These are phyloP conservation scores for Torymus texanus DNA, from an alignment of 2,888 invertebrate genomes.

Conservation along the genomic window DNA sequence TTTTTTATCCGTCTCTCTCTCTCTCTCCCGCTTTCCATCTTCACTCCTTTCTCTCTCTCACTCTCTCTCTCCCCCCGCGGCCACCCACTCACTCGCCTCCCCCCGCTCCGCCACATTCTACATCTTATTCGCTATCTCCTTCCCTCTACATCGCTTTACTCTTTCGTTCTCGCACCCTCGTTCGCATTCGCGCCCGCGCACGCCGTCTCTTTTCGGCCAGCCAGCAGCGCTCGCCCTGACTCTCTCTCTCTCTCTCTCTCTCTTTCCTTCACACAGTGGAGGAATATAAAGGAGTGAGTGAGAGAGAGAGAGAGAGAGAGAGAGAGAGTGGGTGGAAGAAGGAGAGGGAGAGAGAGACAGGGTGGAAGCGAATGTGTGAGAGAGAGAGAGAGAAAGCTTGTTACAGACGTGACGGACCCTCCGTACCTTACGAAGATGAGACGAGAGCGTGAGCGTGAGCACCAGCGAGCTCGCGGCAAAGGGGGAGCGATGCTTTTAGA, in stretches of 20 bases:
- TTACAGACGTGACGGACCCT: slow-evolving; percentile 75
- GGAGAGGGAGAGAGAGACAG: slow-evolving; percentile 43
- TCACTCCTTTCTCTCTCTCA: slow-evolving; percentile 40
- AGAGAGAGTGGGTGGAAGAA: slow-evolving; percentile 49
- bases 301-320: slow-evolving; percentile 46
- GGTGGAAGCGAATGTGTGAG: slow-evolving; percentile 40
- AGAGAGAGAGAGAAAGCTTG: slow-evolving; percentile 64
- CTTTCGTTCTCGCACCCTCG: slow-evolving; percentile 36
- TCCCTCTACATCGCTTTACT: slow-evolving; percentile 49
- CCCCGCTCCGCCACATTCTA: slow-evolving; percentile 65
- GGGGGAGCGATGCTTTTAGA: slow-evolving; percentile 70
- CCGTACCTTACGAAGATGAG: slow-evolving; percentile 66
- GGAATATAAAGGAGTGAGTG: slow-evolving; percentile 60
- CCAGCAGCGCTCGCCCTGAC: not conserved
- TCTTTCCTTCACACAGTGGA: slow-evolving; percentile 50
- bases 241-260: slow-evolving; percentile 55
- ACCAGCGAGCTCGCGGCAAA: slow-evolving; percentile 53
- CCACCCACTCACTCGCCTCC: slow-evolving; percentile 36
- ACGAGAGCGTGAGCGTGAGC: slow-evolving; percentile 36
- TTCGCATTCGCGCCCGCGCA: slow-evolving; percentile 8
- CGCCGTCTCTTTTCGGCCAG: no score
- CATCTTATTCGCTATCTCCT: slow-evolving; percentile 58
- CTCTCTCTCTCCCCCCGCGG: not conserved
- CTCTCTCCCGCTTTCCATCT: slow-evolving; percentile 25
- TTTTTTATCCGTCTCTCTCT: slow-evolving; percentile 55